Conservation (phyloP, 2,888 invertebrate genomes). For the Orthosia gothica region DNA sequence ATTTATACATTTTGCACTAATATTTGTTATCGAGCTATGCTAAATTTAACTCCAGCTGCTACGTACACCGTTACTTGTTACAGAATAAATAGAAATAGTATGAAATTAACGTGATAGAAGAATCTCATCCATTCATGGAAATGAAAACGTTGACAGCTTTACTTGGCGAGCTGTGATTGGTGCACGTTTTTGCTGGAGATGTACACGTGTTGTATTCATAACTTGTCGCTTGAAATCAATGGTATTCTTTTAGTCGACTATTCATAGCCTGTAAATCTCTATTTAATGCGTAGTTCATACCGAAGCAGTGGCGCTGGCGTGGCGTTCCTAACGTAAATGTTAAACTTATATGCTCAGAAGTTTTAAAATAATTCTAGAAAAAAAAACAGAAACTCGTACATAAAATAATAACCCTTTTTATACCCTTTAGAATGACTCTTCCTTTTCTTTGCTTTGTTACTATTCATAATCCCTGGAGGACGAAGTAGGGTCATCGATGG, state of each 20-base stretch:
- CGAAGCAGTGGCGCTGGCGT: not conserved
- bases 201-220: slow-evolving; percentile 36
- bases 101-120: slow-evolving; percentile 70
- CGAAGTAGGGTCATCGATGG: no score
- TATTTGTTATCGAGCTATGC: slow-evolving; percentile 63
- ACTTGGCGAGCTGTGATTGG: slow-evolving; percentile 91
- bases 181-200: slow-evolving; percentile 82
- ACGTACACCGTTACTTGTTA: slow-evolving; percentile 63
- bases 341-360: no score
- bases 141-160: slow-evolving; percentile 89
- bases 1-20: slow-evolving; percentile 82
- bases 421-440: no score
- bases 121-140: slow-evolving; percentile 78
- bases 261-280: not conserved
- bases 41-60: slow-evolving; percentile 70
- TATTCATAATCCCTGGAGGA: no score
- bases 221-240: not conserved
- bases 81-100: slow-evolving; percentile 73
- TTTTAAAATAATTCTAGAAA: no score
- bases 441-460: no score
- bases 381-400: no score
- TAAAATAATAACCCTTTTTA: no score
- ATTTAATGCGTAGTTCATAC: not conserved
- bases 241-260: slow-evolving; percentile 17
- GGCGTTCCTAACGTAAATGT: not conserved